Evolutionary conservation across 2,113 vertebrate genomes (phyloP).

Genomic region (Dipodomys spectabilis): DNA sequence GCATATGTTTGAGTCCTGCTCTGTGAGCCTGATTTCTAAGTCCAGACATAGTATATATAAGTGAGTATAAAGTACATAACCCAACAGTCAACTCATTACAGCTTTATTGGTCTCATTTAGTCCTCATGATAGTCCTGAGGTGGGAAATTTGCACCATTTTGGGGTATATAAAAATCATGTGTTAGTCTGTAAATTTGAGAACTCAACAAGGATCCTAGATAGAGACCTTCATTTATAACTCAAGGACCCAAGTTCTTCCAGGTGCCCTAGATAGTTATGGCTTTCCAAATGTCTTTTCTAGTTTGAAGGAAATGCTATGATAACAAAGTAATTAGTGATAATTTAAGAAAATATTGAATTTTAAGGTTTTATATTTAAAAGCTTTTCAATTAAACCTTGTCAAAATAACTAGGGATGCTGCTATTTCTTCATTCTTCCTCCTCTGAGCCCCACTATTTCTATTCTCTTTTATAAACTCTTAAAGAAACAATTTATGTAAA

Average conservation of each 20-base stretch:
- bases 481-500: background rate
- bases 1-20: background rate
- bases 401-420: background rate
- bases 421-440: constrained; percentile 7
- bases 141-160: constrained; percentile 3
- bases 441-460: background rate
- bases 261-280: background rate
- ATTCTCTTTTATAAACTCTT: background rate
- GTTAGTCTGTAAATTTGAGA: constrained; percentile 3
- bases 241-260: background rate
- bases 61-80: background rate
- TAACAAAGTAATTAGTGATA: constrained; percentile 37
- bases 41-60: background rate
- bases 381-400: constrained; percentile 46
- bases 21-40: background rate
- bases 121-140: background rate
- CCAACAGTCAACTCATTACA: background rate
- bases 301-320: constrained; percentile 12
- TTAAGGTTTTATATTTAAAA: constrained; percentile 25
- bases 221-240: background rate
- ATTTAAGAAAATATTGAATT: background rate
- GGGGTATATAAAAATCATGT: constrained; percentile 2
- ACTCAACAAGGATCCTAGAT: background rate
- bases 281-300: background rate
- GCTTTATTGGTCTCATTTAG: constrained; percentile 12